A percentile compares a stretch with the other conserved stretches of the same genome.
These are phyloP conservation scores for Trilocha varians DNA, from an alignment of 2,888 invertebrate genomes.

Conservation along the genomic window DNA sequence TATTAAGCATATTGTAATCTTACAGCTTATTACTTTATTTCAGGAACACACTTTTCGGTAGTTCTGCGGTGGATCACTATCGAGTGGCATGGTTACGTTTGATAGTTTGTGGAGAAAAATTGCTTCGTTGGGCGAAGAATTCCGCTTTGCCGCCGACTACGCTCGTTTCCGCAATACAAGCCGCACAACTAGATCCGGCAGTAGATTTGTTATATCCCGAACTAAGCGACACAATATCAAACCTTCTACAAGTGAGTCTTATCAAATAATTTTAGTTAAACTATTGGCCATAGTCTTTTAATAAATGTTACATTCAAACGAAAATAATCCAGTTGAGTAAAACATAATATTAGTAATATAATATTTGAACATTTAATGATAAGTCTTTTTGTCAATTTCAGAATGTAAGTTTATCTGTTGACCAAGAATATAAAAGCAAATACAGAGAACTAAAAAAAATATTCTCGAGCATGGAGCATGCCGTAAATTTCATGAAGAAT, in stretches of 20 bases:
- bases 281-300: no score
- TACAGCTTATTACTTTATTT: slow-evolving; percentile 9
- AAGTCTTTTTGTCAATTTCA: slow-evolving; percentile 21
- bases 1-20: no score
- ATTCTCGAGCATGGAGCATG: slow-evolving; percentile 47
- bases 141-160: slow-evolving; percentile 48
- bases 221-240: slow-evolving; percentile 28
- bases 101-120: slow-evolving; percentile 26
- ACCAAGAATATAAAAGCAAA: slow-evolving; percentile 56
- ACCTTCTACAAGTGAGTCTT: slow-evolving; percentile 38
- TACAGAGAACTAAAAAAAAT: slow-evolving; percentile 47
- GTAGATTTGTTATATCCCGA: slow-evolving; percentile 46
- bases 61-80: slow-evolving; percentile 29
- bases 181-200: slow-evolving; percentile 49
- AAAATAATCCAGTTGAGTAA: not conserved
- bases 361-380: not conserved
- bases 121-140: slow-evolving; percentile 42
- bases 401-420: slow-evolving; percentile 40
- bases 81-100: slow-evolving; percentile 50
- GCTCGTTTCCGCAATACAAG: slow-evolving; percentile 37
- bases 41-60: slow-evolving; percentile 42
- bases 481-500: slow-evolving; percentile 47
- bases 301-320: not conserved
- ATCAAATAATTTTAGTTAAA: not conserved
- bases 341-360: not conserved